Percentiles rank a stretch among this genome's conserved stretches.
phyloP scores from a whole-genome alignment of 2,888 invertebrate genomes.

The Drosophila hamatofila region DNA sequence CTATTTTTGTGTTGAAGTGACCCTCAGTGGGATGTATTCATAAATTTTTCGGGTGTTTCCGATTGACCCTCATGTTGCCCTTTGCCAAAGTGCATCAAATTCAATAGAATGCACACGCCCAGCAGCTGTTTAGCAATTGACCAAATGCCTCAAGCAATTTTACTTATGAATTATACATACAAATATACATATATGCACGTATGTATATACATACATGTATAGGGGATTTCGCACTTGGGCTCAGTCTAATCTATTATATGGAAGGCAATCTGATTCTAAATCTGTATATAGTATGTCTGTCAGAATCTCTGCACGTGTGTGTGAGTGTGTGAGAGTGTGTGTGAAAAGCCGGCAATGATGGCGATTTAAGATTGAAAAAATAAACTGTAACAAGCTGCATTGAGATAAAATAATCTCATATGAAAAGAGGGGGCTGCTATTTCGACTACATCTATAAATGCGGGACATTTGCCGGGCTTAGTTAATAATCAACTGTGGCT shows the following conservation, averaged over 20 bases:
- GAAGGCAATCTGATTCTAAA: constrained; percentile 53
- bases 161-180: constrained; percentile 2
- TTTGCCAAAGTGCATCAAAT: constrained; percentile 34
- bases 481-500: constrained; percentile 71
- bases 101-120: constrained; percentile 23
- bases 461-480: constrained; percentile 77
- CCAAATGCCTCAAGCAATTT: constrained; percentile 18
- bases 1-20: neutral
- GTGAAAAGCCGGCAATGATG: constrained; percentile 64
- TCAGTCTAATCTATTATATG: constrained; percentile 66
- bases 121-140: constrained; percentile 29
- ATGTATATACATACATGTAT: constrained; percentile 4
- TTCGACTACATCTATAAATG: constrained; percentile 55
- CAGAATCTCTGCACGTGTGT: neutral
- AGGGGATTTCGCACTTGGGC: constrained; percentile 47
- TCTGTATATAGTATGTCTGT: constrained; percentile 34
- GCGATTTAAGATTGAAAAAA: constrained; percentile 72
- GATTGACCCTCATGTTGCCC: constrained; percentile 54
- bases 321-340: constrained; percentile 60
- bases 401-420: constrained; percentile 74
- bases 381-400: constrained; percentile 61
- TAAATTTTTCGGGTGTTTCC: constrained; percentile 40
- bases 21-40: constrained; percentile 4
- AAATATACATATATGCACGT: neutral
- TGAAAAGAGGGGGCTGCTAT: constrained; percentile 45